These are phyloP conservation scores for Trichoplax adhaerens DNA, from an alignment of 37 sponge, comb jelly and placozoan species.

Conservation along the genomic window DNA sequence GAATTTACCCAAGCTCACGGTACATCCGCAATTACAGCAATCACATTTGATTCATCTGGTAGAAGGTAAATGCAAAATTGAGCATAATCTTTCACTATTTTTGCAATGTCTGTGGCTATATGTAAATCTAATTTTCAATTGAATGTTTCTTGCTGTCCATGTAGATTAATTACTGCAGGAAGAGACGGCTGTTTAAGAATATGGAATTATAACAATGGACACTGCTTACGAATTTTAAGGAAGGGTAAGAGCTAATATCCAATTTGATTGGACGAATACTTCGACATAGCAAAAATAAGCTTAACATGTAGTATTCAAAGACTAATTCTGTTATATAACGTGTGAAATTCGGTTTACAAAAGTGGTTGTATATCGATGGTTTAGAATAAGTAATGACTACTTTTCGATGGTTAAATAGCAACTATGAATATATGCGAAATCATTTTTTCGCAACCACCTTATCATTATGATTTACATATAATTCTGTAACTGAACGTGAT, in stretches of 20 bases:
- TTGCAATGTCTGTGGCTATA: background rate
- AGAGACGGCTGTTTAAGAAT: conserved; percentile 63
- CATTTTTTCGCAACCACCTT: too few relatives aligned
- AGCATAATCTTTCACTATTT: background rate
- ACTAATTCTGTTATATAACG: too few relatives aligned
- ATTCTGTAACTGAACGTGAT: too few relatives aligned
- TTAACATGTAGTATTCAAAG: too few relatives aligned
- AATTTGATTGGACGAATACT: too few relatives aligned
- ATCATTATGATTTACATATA: too few relatives aligned
- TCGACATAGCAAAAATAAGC: too few relatives aligned
- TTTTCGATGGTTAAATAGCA: too few relatives aligned
- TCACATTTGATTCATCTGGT: conserved; percentile 34
- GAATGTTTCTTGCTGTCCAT: background rate
- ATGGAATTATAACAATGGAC: conserved; percentile 92
- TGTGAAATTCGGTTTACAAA: too few relatives aligned
- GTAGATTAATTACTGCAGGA: conserved; percentile 50
- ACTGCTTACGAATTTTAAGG: conserved; percentile 48
- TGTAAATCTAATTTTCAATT: background rate
- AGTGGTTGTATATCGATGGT: too few relatives aligned
- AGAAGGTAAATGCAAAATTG: conserved; percentile 17
- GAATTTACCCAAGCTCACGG: conserved; percentile 50
- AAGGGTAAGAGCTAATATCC: conserved; percentile 28
- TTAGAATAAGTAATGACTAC: too few relatives aligned
- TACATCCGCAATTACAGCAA: conserved; percentile 28
- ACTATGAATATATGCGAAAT: too few relatives aligned